Conservation (phyloP, 1,140 invertebrate species). For the Halyomorpha halys region DNA sequence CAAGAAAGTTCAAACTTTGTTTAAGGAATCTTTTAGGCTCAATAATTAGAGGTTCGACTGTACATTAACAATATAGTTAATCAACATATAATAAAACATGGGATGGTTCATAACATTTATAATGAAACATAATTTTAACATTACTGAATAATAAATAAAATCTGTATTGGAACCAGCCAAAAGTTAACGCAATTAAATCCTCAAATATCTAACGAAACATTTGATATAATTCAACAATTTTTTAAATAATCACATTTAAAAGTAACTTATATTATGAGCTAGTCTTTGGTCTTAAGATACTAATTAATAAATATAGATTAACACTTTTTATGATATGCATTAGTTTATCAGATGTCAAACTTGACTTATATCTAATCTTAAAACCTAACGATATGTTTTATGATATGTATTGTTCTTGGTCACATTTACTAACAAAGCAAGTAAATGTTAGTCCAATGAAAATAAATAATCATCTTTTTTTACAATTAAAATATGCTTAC, state of each 20-base stretch:
- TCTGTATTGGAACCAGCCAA: background rate
- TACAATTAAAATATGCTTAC: constrained; percentile 4
- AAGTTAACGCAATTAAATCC: background rate
- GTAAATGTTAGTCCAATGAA: constrained; percentile 16
- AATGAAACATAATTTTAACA: background rate
- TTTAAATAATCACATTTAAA: background rate
- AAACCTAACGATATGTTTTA: constrained; percentile 22
- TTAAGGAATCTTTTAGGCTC: too few species aligned
- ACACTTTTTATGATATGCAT: constrained; percentile 16
- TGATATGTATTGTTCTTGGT: constrained; percentile 26
- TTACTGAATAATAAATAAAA: background rate
- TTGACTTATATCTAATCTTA: constrained; percentile 30
- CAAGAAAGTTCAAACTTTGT: too few species aligned
- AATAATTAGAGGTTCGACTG: too few species aligned
- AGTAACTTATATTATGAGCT: background rate
- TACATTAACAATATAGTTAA: too few species aligned
- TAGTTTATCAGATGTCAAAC: background rate
- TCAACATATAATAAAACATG: background rate
- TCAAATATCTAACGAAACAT: background rate
- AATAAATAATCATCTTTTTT: background rate
- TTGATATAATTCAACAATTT: background rate
- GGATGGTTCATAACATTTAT: background rate
- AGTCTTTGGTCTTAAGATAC: constrained; percentile 8
- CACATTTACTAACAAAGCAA: constrained; percentile 21
- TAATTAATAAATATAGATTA: constrained; percentile 1